These are phyloP conservation scores for Ochropacha duplaris DNA, from an alignment of 2,888 invertebrate genomes.

Conservation along the genomic window DNA sequence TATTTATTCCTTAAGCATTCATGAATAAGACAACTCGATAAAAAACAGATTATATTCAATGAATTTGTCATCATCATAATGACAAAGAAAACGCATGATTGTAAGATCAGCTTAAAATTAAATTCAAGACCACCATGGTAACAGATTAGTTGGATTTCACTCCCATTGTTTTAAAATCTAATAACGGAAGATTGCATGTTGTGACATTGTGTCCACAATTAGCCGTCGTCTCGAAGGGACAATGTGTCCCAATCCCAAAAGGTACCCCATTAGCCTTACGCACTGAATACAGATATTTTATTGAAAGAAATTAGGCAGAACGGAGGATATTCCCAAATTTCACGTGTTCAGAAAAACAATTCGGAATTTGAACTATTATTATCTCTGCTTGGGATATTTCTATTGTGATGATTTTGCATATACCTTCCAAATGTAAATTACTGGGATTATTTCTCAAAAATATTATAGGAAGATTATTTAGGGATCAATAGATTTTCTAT, in stretches of 20 bases:
- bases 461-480: no score
- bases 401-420: no score
- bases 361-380: no score
- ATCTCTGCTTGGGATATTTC: no score
- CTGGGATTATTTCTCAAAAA: no score
- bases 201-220: neutral
- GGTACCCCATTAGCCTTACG: neutral
- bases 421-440: no score
- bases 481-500: no score
- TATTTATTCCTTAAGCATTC: neutral
- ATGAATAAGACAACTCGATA: neutral
- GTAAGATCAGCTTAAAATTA: constrained; percentile 9
- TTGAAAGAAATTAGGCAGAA: no score
- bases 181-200: neutral
- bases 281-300: neutral
- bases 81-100: constrained; percentile 7
- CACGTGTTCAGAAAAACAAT: no score
- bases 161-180: constrained; percentile 20
- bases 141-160: constrained; percentile 13
- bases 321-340: no score
- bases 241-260: neutral
- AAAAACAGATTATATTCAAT: neutral
- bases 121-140: constrained; percentile 13
- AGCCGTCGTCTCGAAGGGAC: neutral
- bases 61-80: constrained; percentile 3